Evolutionary conservation across 2,888 invertebrate species (phyloP).

Genomic region (Eustalomyia histrio): DNA sequence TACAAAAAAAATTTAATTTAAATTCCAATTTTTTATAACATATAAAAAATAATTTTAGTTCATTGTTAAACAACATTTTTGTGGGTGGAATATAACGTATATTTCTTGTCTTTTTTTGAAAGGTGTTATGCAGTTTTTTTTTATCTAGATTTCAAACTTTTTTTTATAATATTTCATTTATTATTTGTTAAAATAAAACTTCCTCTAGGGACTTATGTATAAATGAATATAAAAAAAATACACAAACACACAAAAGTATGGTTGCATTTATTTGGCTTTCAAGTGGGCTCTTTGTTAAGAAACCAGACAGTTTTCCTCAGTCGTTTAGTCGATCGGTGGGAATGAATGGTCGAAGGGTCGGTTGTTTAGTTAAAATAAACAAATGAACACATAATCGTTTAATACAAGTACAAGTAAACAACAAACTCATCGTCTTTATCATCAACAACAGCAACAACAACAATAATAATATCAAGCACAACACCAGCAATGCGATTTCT

Average conservation of each 20-base stretch:
- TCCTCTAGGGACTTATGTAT: conserved; percentile 41
- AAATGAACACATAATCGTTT: conserved; percentile 53
- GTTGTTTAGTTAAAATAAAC: conserved; percentile 36
- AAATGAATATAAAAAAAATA: conserved; percentile 15
- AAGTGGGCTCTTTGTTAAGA: conserved; percentile 45
- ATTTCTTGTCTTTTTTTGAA: conserved; percentile 39
- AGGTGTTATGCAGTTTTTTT: conserved; percentile 48
- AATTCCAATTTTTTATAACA: no score
- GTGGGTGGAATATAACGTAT: conserved; percentile 48
- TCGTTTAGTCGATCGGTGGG: conserved; percentile 1
- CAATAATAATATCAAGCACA: conserved; percentile 11
- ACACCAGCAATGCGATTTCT: conserved; percentile 31
- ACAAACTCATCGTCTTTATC: conserved; percentile 23
- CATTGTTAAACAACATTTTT: conserved; percentile 14
- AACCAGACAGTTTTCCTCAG: background rate
- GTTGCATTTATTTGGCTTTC: conserved; percentile 54
- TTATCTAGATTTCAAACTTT: conserved; percentile 43
- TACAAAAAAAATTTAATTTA: background rate
- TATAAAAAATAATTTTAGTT: no score
- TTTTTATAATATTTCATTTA: background rate
- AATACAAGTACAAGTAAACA: conserved; percentile 24
- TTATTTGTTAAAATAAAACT: conserved; percentile 33
- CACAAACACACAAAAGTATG: conserved; percentile 29
- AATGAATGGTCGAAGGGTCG: conserved; percentile 27
- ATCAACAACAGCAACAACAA: conserved; percentile 37